Evolutionary conservation across 2,888 invertebrate species (phyloP), one percentile per base, ranked within the genome.

Genomic region (Seira sanloemensis): DNA sequence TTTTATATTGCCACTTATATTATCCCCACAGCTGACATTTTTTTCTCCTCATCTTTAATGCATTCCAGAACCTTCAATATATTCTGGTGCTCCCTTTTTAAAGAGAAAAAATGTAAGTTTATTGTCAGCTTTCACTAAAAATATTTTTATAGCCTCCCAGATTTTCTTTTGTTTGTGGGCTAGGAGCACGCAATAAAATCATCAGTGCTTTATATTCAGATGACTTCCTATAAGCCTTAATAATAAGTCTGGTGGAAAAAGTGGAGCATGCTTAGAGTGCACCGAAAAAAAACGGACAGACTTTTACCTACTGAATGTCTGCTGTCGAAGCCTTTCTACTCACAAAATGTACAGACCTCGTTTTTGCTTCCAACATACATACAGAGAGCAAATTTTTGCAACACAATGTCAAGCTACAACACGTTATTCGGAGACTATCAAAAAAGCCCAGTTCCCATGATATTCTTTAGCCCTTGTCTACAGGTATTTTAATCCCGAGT

Each of bases 141-240:
- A 37, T 37, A 37, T 37, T 37, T 37, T 37, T 37, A 71, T n/a
- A 21, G 4, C 21, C 4, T 2, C 1, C 25, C 23, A 9, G 2
- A 24, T 69, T 16, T 26, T 50, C 21, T 23, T 12, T 73, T 25
- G 25, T 54, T 66, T 54, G 81, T 76, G 72, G 65, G 71, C 50
- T 58, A 37, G 19, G 66, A 54, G 77, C 83, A 83, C 83, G 83
- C 83, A 78, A 83, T 18, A 83, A 54, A 76, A 83, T 73, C 76
- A 83, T 83, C 83, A 78, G 76, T 83, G 37, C 12, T 37, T 37
- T 37, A 37, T 37, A 37, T 12, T 12, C 12, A 37, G 37, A 37
- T 37, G 37, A 37, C 37, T 37, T 37, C 37, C 37, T 12, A 37
- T 12, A 5, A 37, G 37, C 37, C 37, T 9, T 37, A 37, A 37